Base-by-base conservation (phyloP, 2,113 vertebrate genomes). In the Columbina picui region DNA sequence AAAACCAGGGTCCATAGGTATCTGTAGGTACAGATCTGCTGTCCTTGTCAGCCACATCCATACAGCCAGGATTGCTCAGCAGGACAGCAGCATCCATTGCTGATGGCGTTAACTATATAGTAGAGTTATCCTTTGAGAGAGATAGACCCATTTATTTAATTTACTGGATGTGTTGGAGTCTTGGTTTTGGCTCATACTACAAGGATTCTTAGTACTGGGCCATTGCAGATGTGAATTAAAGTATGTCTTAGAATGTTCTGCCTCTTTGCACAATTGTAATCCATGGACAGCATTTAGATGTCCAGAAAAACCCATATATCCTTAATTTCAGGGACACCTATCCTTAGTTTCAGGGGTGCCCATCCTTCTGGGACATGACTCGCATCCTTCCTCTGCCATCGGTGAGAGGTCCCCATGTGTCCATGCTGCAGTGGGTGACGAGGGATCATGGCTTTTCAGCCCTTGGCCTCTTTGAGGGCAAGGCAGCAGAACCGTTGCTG, bases 301-400 rank as follows among this genome's bases (percentile, higher is more conserved):
- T n/a, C n/a, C n/a, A 57, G 64, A 65, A 73, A 78, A 94, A 3
- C 10, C 12, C 2, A 0, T 14, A 13, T 27, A 4, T 56, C 45
- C 47, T 17, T 65, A n/a, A 56, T 68, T 60, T 50, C 23, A 79
- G 50, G 34, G 49, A 45, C 43, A 45, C 7, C 43, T 45, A 8
- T 56, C 45, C 47, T 17, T 65, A 32, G 52, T 68, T 60, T 50
- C 23, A 79, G 50, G 39, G 49, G 9, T 85, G 5, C 14, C 19
- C 19, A 19, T 73, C 30, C 36, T 38, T 22, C 12, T 65, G 47
- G 49, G 67, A 22, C 1, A 0, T 27, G 32, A 47, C n/a, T 64
- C 22, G 6, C 5, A 3, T 89, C 52, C 20, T 38, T 25, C 53
- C 45, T 39, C 19, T 4, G 10, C 27, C 0, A 0, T 22, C 1